Percentiles rank a stretch among this genome's conserved stretches.
phyloP scores from a whole-genome alignment of 2,113 vertebrate species.

The Scopus umbretta region DNA sequence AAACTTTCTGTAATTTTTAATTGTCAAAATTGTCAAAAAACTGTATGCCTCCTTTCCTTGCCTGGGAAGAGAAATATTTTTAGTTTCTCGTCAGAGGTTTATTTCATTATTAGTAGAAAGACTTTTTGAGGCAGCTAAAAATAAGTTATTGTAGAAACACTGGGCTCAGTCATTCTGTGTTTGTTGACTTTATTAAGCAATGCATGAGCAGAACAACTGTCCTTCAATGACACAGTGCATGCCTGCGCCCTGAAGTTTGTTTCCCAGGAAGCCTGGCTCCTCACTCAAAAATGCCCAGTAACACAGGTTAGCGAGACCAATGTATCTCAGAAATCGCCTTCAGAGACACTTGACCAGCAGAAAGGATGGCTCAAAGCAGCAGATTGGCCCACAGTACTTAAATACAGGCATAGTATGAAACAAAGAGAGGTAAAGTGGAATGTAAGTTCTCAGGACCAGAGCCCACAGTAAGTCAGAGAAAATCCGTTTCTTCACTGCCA shows the following conservation, averaged over 20 bases:
- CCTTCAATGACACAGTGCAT: not conserved
- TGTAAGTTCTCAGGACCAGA: not conserved
- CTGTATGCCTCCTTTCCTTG: not conserved
- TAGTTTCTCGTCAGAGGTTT: not conserved
- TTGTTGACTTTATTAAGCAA: not conserved
- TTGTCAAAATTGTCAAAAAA: not conserved
- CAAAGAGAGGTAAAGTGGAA: not conserved
- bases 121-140: not conserved
- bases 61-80: not conserved
- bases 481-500: not conserved
- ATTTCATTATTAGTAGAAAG: not conserved
- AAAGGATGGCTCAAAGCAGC: not conserved
- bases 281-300: not conserved
- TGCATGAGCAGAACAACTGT: not conserved
- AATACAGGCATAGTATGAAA: not conserved
- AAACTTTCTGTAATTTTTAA: not conserved
- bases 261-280: not conserved
- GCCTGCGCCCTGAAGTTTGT: not conserved
- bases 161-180: not conserved
- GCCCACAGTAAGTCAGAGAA: accelerated
- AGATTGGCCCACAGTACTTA: not conserved
- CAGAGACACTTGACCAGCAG: not conserved
- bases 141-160: not conserved
- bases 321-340: not conserved
- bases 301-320: not conserved